Evolutionary conservation across 1,140 invertebrate genomes (phyloP), one percentile per base, ranked within the genome.

Genomic region (Polyergus mexicanus): DNA sequence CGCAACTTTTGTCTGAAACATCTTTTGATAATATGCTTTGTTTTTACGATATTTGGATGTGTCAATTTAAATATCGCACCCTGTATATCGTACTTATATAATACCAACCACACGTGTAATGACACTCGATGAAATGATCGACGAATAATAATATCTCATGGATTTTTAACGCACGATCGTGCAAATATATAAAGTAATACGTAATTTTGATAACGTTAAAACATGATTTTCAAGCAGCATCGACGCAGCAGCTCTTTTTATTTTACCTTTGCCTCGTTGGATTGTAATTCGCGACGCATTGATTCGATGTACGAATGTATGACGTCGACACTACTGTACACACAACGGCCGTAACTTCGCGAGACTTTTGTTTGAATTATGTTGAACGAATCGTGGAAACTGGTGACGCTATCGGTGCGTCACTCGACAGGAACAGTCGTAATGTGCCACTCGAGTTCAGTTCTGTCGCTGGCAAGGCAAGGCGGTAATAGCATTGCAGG

Each of bases 291-390:
- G 19, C 68, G 19, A 13, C 38, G 68, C 78, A 83, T 83, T 74
- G 78, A 83, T 83, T 83, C 68, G 54, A 44, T 56, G 68, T 83
- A 83, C 54, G 63, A 60, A 72, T 41, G 66, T 62, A 54, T 65
- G 77, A 86, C 84, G 85, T 51, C 35, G 65, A 58, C 47, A 51
- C 38, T 75, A 74, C 62, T 85, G 77, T 41, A 58, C 71, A 58
- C 71, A 87, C 80, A 87, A 87, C 85, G 78, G 85, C 60, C 69
- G 85, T 69, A 89, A 90, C 88, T 89, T 90, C 28, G 38, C 66
- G 66, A 89, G n/a, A 90, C 88, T 90, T 89, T 85, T 83, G 74
- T 89, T 89, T 90, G 85, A 89, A 90, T 90, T 86, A 83, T 68
- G 78, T 84, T 90, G 87, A 90, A 90, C 88, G 88, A 87, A 89